Conservation (phyloP, 2,113 vertebrate species). For the Aegithalos caudatus region DNA sequence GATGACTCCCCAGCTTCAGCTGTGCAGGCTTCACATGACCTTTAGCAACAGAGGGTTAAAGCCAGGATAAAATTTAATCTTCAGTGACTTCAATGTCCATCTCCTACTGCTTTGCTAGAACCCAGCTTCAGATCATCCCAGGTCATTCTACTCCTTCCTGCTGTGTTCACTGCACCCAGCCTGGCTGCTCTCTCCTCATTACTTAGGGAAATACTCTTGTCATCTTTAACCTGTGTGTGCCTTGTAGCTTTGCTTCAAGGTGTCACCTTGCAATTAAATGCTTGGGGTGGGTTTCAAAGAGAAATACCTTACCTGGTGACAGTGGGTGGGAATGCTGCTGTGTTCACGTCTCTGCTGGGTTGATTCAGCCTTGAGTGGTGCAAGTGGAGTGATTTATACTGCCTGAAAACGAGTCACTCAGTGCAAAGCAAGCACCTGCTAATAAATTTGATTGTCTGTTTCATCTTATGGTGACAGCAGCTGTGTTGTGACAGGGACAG, state of each 20-base stretch:
- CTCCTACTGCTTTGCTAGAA: background rate
- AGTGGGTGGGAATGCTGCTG: background rate
- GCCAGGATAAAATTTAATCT: background rate
- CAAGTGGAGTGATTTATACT: background rate
- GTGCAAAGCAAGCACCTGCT: background rate
- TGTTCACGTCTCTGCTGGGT: background rate
- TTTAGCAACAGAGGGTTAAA: background rate
- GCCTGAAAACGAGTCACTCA: background rate
- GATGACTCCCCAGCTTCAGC: background rate
- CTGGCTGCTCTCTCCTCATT: background rate
- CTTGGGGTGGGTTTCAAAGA: background rate
- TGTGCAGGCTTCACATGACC: background rate
- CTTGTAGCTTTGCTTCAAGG: background rate
- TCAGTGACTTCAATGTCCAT: background rate
- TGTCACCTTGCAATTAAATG: background rate
- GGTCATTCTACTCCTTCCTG: background rate
- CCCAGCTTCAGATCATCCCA: background rate
- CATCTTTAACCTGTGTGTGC: background rate
- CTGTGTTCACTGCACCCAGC: accelerated
- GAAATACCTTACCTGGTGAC: background rate
- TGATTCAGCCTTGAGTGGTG: background rate
- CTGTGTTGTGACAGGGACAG: background rate
- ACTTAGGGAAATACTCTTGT: background rate
- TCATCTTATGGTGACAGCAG: background rate
- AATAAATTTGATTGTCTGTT: background rate